Evolutionary conservation across 2,797 vertebrate species (phyloP).

Genomic region (Perdix hodgsoniae): DNA sequence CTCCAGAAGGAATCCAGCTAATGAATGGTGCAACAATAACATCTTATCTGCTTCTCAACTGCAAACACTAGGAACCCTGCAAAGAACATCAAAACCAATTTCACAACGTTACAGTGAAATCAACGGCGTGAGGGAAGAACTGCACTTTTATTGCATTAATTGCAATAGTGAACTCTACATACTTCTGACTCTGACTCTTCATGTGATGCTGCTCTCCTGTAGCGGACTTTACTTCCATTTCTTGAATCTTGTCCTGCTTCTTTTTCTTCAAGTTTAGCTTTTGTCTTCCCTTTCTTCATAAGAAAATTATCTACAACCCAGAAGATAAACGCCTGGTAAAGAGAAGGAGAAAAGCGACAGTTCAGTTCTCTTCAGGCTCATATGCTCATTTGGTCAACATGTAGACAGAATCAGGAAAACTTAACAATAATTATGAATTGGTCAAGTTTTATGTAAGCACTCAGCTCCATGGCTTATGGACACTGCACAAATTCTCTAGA

Average conservation of each 20-base stretch:
- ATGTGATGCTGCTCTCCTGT: slow-evolving; percentile 94
- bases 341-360: not conserved
- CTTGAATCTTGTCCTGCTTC: slow-evolving; percentile 88
- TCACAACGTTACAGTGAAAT: not conserved
- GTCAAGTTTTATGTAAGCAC: not conserved
- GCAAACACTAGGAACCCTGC: not conserved
- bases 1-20: not conserved
- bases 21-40: not conserved
- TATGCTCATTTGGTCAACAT: not conserved
- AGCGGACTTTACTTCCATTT: slow-evolving; percentile 94
- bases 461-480: not conserved
- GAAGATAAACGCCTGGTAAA: slow-evolving; percentile 93
- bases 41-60: not conserved
- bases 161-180: slow-evolving; percentile 40
- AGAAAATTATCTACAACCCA: slow-evolving; percentile 99
- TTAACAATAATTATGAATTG: not conserved
- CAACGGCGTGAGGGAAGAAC: not conserved
- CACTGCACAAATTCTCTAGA: not conserved
- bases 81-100: not conserved
- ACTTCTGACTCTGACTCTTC: slow-evolving; percentile 98
- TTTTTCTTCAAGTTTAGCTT: slow-evolving; percentile 97
- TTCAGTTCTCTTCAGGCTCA: not conserved
- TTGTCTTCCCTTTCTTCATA: slow-evolving; percentile 98
- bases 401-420: not conserved
- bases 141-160: not conserved